A percentile compares a stretch with the other conserved stretches of the same genome.
These are phyloP conservation scores for Argyresthia goedartella DNA, from an alignment of 2,888 invertebrate species.

Conservation along the genomic window DNA sequence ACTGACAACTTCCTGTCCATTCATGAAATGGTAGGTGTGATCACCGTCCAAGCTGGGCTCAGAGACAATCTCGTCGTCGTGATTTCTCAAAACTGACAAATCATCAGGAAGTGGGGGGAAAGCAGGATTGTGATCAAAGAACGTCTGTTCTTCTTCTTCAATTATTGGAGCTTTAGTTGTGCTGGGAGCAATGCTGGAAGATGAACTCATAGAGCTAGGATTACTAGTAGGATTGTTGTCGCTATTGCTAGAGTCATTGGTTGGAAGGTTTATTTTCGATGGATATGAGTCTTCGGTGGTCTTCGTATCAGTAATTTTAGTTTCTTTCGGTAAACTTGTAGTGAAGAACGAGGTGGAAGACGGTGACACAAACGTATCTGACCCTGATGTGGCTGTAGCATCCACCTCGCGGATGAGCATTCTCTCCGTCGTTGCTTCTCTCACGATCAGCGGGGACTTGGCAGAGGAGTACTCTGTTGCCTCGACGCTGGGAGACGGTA, in stretches of 20 bases:
- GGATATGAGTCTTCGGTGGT: conserved; percentile 30
- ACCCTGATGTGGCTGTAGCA: not conserved
- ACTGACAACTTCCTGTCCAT: conserved; percentile 10
- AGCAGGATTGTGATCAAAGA: conserved; percentile 55
- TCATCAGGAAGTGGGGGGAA: conserved; percentile 62
- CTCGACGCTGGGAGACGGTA: conserved; percentile 47
- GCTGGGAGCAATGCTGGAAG: conserved; percentile 15
- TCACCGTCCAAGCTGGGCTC: conserved; percentile 41
- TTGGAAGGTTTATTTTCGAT: conserved; percentile 50
- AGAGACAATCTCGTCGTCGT: conserved; percentile 48
- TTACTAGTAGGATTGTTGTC: conserved; percentile 39
- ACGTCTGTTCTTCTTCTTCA: conserved; percentile 47
- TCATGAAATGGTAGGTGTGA: conserved; percentile 14
- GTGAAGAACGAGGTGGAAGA: not conserved
- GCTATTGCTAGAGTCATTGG: conserved; percentile 43
- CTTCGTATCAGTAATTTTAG: conserved; percentile 17
- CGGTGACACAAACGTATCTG: not conserved
- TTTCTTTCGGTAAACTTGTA: not conserved
- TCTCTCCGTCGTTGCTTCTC: conserved; percentile 54
- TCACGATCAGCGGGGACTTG: conserved; percentile 50
- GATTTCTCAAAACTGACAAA: conserved; percentile 44
- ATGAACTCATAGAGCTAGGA: conserved; percentile 33
- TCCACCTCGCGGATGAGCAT: conserved; percentile 17
- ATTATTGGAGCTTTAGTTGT: conserved; percentile 40
- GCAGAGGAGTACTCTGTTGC: conserved; percentile 52